A percentile compares a stretch with the other conserved stretches of the same genome.
These are phyloP conservation scores for Sander vitreus DNA, from an alignment of 2,113 vertebrate genomes.

Conservation along the genomic window DNA sequence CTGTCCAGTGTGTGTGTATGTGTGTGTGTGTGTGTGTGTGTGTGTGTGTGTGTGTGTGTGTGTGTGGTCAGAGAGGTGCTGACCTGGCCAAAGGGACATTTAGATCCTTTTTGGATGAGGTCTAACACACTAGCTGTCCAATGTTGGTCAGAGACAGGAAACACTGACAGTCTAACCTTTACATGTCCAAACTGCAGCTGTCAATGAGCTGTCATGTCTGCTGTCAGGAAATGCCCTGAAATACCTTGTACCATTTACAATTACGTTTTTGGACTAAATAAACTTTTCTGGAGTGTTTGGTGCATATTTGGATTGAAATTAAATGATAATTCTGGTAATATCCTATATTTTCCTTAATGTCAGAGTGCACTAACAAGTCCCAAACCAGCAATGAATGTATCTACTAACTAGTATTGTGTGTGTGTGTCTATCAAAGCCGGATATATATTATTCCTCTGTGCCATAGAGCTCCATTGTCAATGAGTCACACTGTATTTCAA, in stretches of 20 bases:
- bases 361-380: neutral
- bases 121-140: slow-evolving; percentile 56
- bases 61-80: slow-evolving; percentile 61
- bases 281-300: neutral
- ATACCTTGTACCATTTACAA: neutral
- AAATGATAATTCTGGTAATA: neutral
- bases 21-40: slow-evolving; percentile 12
- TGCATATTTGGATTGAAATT: neutral
- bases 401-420: neutral
- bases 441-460: neutral
- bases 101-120: slow-evolving; percentile 54
- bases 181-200: slow-evolving; percentile 45
- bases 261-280: neutral
- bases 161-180: slow-evolving; percentile 63
- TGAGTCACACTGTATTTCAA: neutral
- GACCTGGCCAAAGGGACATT: slow-evolving; percentile 70
- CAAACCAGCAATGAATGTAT: neutral
- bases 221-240: slow-evolving; percentile 38
- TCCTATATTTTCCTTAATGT: neutral
- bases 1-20: slow-evolving; percentile 61
- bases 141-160: slow-evolving; percentile 77
- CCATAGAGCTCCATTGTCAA: neutral
- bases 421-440: neutral
- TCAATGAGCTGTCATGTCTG: slow-evolving; percentile 42
- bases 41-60: slow-evolving; percentile 4